Evolutionary conservation across 1,140 invertebrate genomes (phyloP).

Genomic region (Ridgeia piscesae): DNA sequence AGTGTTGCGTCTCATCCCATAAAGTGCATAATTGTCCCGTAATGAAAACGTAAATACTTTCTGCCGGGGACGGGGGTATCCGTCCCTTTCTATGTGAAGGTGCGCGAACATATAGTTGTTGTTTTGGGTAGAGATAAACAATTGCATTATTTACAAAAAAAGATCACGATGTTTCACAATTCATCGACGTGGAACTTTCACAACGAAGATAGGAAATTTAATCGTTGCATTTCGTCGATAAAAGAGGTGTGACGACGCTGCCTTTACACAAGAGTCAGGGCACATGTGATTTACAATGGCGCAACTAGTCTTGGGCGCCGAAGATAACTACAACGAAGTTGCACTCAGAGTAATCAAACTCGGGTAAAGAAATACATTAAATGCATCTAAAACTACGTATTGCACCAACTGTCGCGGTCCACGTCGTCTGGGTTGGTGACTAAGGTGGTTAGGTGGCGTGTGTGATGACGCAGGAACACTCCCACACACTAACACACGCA

Average conservation of each 20-base stretch:
- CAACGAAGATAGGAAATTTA: too few relatives aligned
- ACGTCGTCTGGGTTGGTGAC: neutral
- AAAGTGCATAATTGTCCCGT: too few relatives aligned
- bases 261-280: neutral
- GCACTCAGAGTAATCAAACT: neutral
- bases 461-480: neutral
- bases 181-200: neutral
- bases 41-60: too few relatives aligned
- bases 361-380: neutral
- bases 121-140: neutral
- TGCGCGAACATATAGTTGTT: neutral
- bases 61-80: too few relatives aligned
- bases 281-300: neutral
- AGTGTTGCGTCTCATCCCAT: too few relatives aligned
- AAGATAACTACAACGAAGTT: neutral
- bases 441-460: neutral
- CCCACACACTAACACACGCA: neutral
- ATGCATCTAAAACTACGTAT: neutral
- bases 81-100: too few relatives aligned
- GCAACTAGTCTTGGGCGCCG: neutral
- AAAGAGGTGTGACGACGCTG: neutral
- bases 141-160: neutral
- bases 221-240: neutral
- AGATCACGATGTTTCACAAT: neutral
- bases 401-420: neutral